Evolutionary conservation across 2,113 vertebrate species (phyloP), one percentile per base, ranked within the genome.

Genomic region (Suncus etruscus): DNA sequence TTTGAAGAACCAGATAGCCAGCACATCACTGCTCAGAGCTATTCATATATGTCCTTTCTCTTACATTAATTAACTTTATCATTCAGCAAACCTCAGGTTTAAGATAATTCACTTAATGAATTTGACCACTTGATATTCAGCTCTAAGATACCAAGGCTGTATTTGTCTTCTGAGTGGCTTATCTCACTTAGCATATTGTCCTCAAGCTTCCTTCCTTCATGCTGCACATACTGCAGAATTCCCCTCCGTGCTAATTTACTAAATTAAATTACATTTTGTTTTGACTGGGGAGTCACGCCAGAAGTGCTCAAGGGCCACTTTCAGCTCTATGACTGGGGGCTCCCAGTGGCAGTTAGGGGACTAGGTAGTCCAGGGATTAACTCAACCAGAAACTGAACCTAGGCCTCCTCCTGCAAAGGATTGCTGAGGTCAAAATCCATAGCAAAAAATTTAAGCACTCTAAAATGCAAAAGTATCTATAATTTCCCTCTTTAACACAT

Each of bases 11-110:
- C n/a, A 63, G 22, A 58, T 54, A 50, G 24, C 79, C 72, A 78
- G 69, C 91, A 93, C 85, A 73, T 39, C 80, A 14, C n/a, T 82
- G 50, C 68, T 91, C 74, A 73, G n/a, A 58, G 15, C 31, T 92
- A 6, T 61, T 68, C 16, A 50, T 18, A 47, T 48, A 20, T 66
- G 2, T 31, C 18, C 63, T 83, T 69, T 92, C 39, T 83, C 45
- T 63, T 93, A 94, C 47, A 90, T 94, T 72, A 63, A 69, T 58
- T 92, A 61, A 61, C 51, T 83, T 85, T 95, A 87, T 95, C 90
- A 94, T 94, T 90, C 89, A 93, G 95, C 75, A 79, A 97, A 92
- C 89, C 95, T 93, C 95, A 95, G 94, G 93, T 93, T 97, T 96
- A 97, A 97, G 94, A 96, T 94, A 86, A 96, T 96, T 94, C 88